Conservation (phyloP, 2,797 vertebrate species). For the Spondyliosoma cantharus region DNA sequence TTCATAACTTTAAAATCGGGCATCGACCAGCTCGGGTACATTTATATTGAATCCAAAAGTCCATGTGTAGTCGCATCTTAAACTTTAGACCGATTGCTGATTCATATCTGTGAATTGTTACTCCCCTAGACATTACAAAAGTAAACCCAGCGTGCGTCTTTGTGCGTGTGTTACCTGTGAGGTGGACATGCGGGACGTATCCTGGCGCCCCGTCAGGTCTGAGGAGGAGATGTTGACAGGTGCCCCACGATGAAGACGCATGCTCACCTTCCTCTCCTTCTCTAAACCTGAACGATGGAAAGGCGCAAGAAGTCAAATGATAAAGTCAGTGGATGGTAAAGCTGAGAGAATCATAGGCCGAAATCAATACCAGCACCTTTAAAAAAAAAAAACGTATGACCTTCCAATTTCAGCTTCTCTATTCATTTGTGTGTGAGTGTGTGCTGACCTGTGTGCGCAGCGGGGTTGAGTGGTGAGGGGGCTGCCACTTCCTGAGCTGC, state of each 20-base stretch:
- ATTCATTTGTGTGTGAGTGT: not conserved
- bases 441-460: slow-evolving; percentile 84
- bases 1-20: too few relatives aligned
- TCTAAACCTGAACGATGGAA: slow-evolving; percentile 86
- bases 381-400: not conserved
- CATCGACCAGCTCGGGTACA: too few relatives aligned
- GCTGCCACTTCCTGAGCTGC: slow-evolving; percentile 90
- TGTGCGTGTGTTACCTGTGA: slow-evolving; percentile 88
- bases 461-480: slow-evolving; percentile 92
- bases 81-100: too few relatives aligned
- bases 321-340: too few relatives aligned
- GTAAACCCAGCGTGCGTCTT: not conserved
- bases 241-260: slow-evolving; percentile 95
- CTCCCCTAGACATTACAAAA: too few relatives aligned
- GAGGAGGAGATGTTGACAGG: slow-evolving; percentile 96
- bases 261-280: slow-evolving; percentile 97
- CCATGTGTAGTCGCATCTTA: too few relatives aligned
- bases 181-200: slow-evolving; percentile 96
- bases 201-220: slow-evolving; percentile 95
- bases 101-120: too few relatives aligned
- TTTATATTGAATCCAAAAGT: too few relatives aligned
- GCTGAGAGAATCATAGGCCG: too few relatives aligned
- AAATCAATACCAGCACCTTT: not conserved
- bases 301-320: too few relatives aligned
- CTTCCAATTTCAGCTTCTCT: not conserved